phyloP scores from a whole-genome alignment of 2,113 vertebrate genomes.

The Oceanodroma tethys region DNA sequence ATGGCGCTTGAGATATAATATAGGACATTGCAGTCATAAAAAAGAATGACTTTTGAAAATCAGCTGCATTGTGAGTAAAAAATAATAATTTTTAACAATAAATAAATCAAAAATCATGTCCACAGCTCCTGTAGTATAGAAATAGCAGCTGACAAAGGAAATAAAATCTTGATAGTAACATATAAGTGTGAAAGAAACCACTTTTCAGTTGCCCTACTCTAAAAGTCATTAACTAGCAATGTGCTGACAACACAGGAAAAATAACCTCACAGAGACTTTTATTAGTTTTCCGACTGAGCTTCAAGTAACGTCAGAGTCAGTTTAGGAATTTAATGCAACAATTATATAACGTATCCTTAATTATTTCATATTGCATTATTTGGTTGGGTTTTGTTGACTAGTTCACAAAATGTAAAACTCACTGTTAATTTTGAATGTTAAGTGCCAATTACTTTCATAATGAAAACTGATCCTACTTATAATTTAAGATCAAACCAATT shows the following conservation, averaged over 20 bases:
- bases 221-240: conserved; percentile 40
- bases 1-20: neutral
- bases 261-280: neutral
- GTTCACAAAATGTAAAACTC: neutral
- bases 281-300: neutral
- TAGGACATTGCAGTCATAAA: neutral
- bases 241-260: conserved; percentile 39
- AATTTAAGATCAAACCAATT: neutral
- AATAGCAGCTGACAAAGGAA: conserved; percentile 48
- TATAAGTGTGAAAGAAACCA: neutral
- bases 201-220: conserved; percentile 44
- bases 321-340: neutral
- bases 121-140: neutral
- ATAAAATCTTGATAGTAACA: neutral
- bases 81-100: neutral
- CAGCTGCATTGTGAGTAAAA: neutral
- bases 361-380: neutral
- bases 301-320: neutral
- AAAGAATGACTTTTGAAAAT: neutral
- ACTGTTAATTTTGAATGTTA: neutral
- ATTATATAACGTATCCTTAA: neutral
- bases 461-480: neutral
- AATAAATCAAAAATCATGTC: neutral
- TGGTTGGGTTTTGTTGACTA: neutral
- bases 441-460: neutral